These are phyloP conservation scores for Alectura lathami DNA, from an alignment of 2,113 vertebrate species.

Conservation along the genomic window DNA sequence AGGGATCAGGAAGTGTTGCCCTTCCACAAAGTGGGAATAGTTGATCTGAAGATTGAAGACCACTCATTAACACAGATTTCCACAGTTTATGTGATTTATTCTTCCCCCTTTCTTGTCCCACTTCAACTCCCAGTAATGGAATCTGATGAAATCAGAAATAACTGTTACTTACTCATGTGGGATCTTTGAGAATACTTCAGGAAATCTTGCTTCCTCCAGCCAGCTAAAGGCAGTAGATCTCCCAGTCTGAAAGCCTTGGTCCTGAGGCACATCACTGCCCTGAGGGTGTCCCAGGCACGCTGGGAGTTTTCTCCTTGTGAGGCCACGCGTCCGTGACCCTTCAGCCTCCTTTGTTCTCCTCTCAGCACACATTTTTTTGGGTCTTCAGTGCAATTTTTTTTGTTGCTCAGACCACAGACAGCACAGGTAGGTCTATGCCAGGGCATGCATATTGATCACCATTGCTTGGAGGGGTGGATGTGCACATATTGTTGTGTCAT, in stretches of 20 bases:
- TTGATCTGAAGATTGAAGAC: not conserved
- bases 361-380: not conserved
- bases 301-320: not conserved
- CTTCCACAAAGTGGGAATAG: not conserved
- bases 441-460: not conserved
- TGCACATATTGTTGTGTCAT: not conserved
- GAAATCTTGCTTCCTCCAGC: not conserved
- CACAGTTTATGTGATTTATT: not conserved
- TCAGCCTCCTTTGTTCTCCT: not conserved
- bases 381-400: not conserved
- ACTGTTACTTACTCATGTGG: not conserved
- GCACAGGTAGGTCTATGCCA: not conserved
- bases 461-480: not conserved
- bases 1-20: not conserved
- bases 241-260: not conserved
- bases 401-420: not conserved
- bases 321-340: not conserved
- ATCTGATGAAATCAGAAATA: not conserved
- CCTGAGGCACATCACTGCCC: not conserved
- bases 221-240: fast-evolving
- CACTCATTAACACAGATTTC: not conserved
- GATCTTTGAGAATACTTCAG: not conserved
- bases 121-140: not conserved
- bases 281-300: too few species aligned
- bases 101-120: not conserved